phyloP scores from a whole-genome alignment of 2,113 vertebrate species.

The Arenaria interpres region DNA sequence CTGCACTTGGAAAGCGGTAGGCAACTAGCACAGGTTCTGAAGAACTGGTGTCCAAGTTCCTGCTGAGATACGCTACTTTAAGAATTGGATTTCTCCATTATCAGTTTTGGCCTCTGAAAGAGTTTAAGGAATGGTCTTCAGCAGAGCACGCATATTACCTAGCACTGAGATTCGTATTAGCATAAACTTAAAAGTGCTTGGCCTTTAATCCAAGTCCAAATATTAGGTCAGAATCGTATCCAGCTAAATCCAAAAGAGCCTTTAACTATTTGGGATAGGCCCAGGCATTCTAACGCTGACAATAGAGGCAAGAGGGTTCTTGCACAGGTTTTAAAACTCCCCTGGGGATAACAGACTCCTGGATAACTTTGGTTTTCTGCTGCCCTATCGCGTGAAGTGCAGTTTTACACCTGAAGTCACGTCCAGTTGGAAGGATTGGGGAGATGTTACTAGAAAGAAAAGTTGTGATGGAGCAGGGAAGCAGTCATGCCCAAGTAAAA shows the following conservation, averaged over 20 bases:
- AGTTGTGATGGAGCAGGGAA: neutral
- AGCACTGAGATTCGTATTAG: neutral
- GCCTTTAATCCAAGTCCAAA: neutral
- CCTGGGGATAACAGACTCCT: neutral
- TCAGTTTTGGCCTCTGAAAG: neutral
- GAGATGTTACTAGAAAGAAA: neutral
- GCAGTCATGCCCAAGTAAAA: neutral
- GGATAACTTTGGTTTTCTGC: neutral
- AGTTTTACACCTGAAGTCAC: neutral
- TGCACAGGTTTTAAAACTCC: neutral
- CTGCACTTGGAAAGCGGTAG: neutral
- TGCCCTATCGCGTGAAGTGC: neutral
- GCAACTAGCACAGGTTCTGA: neutral
- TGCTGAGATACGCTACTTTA: neutral
- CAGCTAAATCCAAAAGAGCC: neutral
- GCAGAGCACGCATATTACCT: neutral
- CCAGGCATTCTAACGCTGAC: neutral
- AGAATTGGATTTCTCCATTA: neutral
- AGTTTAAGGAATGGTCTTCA: neutral
- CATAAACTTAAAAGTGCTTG: neutral
- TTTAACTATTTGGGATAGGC: neutral
- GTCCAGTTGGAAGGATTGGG: neutral
- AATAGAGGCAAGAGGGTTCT: neutral
- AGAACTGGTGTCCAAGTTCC: neutral
- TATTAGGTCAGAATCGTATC: conserved; percentile 8